These are phyloP conservation scores for Tridacna crocea DNA, from an alignment of 2,888 invertebrate species.

Conservation along the genomic window DNA sequence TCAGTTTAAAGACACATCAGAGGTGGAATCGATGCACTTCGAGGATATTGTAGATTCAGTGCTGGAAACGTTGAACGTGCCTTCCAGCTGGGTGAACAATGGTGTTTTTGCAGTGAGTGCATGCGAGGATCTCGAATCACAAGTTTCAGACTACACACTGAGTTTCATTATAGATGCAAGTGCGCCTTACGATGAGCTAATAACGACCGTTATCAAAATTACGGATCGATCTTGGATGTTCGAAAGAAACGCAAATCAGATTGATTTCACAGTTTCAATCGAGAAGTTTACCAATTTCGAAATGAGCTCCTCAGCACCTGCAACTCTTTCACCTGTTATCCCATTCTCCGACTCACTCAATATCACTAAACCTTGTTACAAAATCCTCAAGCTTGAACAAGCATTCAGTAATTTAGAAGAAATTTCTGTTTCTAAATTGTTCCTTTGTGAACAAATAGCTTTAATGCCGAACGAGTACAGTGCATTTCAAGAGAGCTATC, in stretches of 20 bases:
- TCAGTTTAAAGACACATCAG: neutral
- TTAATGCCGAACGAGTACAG: neutral
- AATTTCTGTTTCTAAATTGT: neutral
- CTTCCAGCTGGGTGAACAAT: neutral
- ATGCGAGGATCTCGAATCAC: neutral
- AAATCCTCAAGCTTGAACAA: neutral
- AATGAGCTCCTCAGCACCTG: neutral
- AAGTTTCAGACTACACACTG: neutral
- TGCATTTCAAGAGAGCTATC: neutral
- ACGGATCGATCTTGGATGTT: no score
- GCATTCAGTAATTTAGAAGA: neutral
- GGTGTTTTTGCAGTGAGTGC: neutral
- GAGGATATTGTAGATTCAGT: neutral
- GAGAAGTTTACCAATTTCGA: neutral
- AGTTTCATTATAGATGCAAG: neutral
- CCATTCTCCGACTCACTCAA: neutral
- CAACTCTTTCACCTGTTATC: neutral
- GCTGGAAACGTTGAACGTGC: neutral
- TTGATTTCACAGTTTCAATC: neutral
- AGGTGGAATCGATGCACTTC: neutral
- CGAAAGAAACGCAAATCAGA: no score
- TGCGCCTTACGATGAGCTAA: neutral
- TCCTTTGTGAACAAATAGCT: neutral
- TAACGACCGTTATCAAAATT: neutral
- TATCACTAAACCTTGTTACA: neutral